A percentile compares a stretch with the other conserved stretches of the same genome.
Evolutionary conservation across 2,888 invertebrate species (phyloP).

Genomic region (Biston betularia): DNA sequence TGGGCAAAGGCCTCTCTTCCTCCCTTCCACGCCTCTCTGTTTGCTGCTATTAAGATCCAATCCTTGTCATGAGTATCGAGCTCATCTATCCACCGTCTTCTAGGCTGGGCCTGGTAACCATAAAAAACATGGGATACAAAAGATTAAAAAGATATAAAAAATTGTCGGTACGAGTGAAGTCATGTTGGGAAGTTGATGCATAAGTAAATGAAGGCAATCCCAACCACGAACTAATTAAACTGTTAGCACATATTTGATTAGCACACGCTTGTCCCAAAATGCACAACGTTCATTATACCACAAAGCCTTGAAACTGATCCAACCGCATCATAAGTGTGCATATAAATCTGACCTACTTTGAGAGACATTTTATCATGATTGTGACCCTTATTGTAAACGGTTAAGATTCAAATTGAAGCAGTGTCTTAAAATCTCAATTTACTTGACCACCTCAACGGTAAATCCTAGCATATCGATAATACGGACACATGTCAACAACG

Average conservation of each 20-base stretch:
- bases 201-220: neutral
- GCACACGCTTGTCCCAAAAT: constrained; percentile 55
- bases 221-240: neutral
- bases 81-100: too few relatives aligned
- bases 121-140: too few relatives aligned
- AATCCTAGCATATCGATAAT: constrained; percentile 54
- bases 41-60: too few relatives aligned
- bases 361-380: constrained; percentile 40
- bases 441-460: constrained; percentile 45
- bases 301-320: constrained; percentile 80
- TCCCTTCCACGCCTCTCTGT: too few relatives aligned
- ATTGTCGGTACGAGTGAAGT: neutral
- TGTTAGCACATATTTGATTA: neutral
- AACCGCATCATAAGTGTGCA: constrained; percentile 74
- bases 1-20: too few relatives aligned
- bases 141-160: neutral
- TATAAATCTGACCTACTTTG: constrained; percentile 72
- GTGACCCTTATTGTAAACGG: constrained; percentile 30
- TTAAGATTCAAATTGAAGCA: constrained; percentile 42
- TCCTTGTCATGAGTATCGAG: too few relatives aligned
- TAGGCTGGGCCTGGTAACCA: too few relatives aligned
- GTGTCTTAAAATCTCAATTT: constrained; percentile 23
- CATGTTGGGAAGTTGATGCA: too few relatives aligned
- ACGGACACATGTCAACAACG: constrained; percentile 59
- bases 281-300: constrained; percentile 62